Evolutionary conservation across 2,797 vertebrate genomes (phyloP), one percentile per base, ranked within the genome.

Genomic region (Alosa sapidissima): DNA sequence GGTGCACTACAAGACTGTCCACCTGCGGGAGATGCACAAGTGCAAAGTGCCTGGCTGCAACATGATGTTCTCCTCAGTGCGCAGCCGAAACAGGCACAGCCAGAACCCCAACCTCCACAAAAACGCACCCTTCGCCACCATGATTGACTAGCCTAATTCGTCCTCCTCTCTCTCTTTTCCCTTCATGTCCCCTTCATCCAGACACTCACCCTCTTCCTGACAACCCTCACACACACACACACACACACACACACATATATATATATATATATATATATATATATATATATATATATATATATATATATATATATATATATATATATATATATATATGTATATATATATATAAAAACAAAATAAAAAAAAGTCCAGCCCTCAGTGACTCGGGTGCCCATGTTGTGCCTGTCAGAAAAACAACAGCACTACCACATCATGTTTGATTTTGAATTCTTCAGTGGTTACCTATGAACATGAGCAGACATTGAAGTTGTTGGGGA

Each of bases 61-160:
- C 94, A 98, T 99, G 98, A 98, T 98, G 96, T 99, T 99, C 90
- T 99, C 98, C 88, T 99, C 98, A 33, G 97, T 99, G 90, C 97
- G 97, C 91, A 99, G 98, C 94, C 96, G 98, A 85, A 99, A 99
- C 89, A 94, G 98, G 93, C 98, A 99, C 93, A 99, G 98, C 93
- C 98, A 99, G 95, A 99, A 99, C 95, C 97, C 98, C 78, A 99
- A 99, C 91, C 96, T 99, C 91, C 98, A 99, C 95, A 99, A 98
- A 96, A 98, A 99, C 95, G 95, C 97, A 93, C 97, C 98, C 92
- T 98, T 98, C 89, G 90, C 96, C 89, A 94, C 96, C 82, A 93
- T 98, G 93, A 94, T 98, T 95, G 97, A 98, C 95, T 99, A 96
- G 96, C 92, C 86, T 90, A 62, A 75, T 87, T 92, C 91, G 89